A percentile compares a stretch with the other conserved stretches of the same genome.
Conservation (phyloP, 2,797 vertebrate species). For the Oreortyx pictus region DNA sequence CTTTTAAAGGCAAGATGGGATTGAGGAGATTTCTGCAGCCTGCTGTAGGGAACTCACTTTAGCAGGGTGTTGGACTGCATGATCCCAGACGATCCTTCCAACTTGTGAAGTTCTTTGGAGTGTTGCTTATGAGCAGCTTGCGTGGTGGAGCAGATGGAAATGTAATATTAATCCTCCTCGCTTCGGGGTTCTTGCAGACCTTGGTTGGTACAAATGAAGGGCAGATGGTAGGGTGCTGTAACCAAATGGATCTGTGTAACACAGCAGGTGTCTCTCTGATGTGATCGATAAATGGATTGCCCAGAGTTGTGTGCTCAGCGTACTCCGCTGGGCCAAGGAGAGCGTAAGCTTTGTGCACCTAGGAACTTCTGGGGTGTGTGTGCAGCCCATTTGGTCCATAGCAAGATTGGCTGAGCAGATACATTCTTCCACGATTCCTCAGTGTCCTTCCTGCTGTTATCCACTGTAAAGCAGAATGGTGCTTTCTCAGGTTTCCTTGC, state of each 20-base stretch:
- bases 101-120: neutral
- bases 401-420: neutral
- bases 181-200: neutral
- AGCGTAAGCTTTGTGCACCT: neutral
- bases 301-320: neutral
- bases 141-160: neutral
- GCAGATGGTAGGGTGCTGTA: constrained; percentile 31
- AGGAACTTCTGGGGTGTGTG: neutral
- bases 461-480: neutral
- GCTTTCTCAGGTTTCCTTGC: neutral
- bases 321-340: neutral
- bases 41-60: too few species aligned
- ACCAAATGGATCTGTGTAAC: neutral
- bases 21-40: neutral
- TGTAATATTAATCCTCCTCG: neutral
- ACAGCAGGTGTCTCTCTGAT: neutral
- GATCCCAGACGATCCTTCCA: too few species aligned
- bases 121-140: constrained; percentile 11
- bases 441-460: neutral
- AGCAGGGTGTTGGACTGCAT: too few species aligned
- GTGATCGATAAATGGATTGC: neutral
- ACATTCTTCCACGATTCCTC: neutral
- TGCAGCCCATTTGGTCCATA: neutral
- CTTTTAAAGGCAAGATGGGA: neutral
- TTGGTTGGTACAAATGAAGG: neutral